These are phyloP conservation scores for Brachyalestes nurse DNA, from an alignment of 2,797 vertebrate genomes.

Conservation along the genomic window DNA sequence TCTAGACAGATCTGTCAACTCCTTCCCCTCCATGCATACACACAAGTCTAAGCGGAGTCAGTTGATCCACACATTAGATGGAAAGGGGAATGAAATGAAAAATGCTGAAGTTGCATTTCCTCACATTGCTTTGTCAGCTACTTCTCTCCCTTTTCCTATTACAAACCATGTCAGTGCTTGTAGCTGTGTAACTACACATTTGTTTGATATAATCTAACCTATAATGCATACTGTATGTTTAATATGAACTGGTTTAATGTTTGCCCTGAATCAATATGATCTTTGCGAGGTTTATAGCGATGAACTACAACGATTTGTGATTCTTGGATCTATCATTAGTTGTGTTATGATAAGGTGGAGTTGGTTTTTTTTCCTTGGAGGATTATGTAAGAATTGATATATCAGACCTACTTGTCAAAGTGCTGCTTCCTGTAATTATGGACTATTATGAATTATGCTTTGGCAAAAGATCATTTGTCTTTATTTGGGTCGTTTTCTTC, in stretches of 20 bases:
- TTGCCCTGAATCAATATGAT: neutral
- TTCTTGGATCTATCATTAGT: neutral
- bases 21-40: neutral
- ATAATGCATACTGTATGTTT: neutral
- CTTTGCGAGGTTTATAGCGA: neutral
- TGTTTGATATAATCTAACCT: neutral
- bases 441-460: neutral
- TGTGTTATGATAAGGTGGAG: neutral
- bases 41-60: neutral
- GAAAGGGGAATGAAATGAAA: conserved; percentile 26
- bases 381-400: neutral
- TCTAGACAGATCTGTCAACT: no score
- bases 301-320: neutral
- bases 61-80: neutral
- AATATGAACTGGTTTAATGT: neutral
- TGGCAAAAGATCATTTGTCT: neutral
- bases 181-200: neutral
- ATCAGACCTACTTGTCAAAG: neutral
- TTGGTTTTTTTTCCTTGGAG: neutral
- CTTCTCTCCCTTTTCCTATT: neutral
- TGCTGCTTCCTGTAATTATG: neutral
- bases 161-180: neutral
- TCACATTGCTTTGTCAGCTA: neutral
- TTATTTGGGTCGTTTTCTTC: neutral
- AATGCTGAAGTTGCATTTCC: conserved; percentile 11